Base-by-base conservation (phyloP, 2,888 invertebrate species). In the Synanthedon formicaeformis region DNA sequence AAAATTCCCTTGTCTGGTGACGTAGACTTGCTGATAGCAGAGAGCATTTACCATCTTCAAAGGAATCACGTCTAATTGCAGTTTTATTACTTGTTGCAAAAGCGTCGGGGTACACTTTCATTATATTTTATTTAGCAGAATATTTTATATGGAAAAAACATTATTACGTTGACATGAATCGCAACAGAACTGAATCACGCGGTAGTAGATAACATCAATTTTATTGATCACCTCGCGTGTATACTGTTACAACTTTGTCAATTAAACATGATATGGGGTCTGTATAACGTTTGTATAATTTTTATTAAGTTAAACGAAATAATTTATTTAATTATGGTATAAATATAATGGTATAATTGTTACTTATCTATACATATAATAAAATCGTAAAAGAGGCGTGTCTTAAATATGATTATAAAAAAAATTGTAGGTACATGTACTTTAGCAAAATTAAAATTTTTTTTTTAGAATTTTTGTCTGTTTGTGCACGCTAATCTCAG, bases 1-100 rank as follows among this genome's bases (percentile, higher is more conserved):
- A 93, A 74, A 93, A 94, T 67, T 93, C 91, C 55, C 90, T 91
- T 0, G 91, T 91, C 74, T 94, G 93, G 67, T 92, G 91, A 40
- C 90, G 88, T 66, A 91, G 89, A 70, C 93, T 93, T 1, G 92
- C 89, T 23, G 90, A 89, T 53, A 91, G 71, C 60, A 91, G 59
- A 5, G 81, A 75, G 41, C 82, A 54, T 10, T 78, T 67, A 16
- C 78, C 71, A 52, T 71, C 73, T 51, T 77, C 75, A 2, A 63
- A 40, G 53, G 64, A 58, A 49, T 58, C 34, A 34, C 34, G 59
- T 51, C 66, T 69, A 54, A 62, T 65, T 50, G 59, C 53, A 55
- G 60, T 57, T 40, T 58, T 59, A 52, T 34, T 34, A 34, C 10
- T 64, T 56, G 68, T 71, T 50, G 63, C 41, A 40, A 63, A 54